A percentile compares a stretch with the other conserved stretches of the same genome.
Conservation (phyloP, 2,888 invertebrate species). For the Hoplodrina blanda region DNA sequence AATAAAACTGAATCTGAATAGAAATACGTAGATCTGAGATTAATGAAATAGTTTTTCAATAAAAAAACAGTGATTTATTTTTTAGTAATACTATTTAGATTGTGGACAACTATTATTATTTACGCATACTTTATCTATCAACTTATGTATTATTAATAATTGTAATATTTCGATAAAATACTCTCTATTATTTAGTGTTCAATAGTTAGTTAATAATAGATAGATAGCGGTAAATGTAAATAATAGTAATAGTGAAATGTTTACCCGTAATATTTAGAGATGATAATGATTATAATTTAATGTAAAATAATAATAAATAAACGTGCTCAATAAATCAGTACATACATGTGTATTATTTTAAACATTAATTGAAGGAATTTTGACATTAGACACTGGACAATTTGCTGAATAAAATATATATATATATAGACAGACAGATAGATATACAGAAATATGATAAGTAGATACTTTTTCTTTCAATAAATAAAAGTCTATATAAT, state of each 20-base stretch:
- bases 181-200: slow-evolving; percentile 68
- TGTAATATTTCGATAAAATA: slow-evolving; percentile 54
- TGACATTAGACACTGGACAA: neutral
- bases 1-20: slow-evolving; percentile 15
- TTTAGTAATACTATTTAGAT: slow-evolving; percentile 24
- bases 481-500: too few species aligned
- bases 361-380: neutral
- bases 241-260: slow-evolving; percentile 69
- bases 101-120: slow-evolving; percentile 32
- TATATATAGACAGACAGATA: neutral
- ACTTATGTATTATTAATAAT: slow-evolving; percentile 32
- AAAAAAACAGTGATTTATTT: slow-evolving; percentile 27
- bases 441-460: too few species aligned
- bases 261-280: slow-evolving; percentile 65
- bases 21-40: slow-evolving; percentile 14
- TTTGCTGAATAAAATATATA: neutral
- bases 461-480: too few species aligned
- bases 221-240: slow-evolving; percentile 56
- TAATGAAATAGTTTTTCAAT: slow-evolving; percentile 2
- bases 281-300: slow-evolving; percentile 63
- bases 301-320: slow-evolving; percentile 68
- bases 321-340: slow-evolving; percentile 73
- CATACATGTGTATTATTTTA: slow-evolving; percentile 33
- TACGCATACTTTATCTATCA: slow-evolving; percentile 27
- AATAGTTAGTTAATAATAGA: slow-evolving; percentile 66